phyloP scores from a whole-genome alignment of 2,797 vertebrate genomes.

The Prunella strophiata region DNA sequence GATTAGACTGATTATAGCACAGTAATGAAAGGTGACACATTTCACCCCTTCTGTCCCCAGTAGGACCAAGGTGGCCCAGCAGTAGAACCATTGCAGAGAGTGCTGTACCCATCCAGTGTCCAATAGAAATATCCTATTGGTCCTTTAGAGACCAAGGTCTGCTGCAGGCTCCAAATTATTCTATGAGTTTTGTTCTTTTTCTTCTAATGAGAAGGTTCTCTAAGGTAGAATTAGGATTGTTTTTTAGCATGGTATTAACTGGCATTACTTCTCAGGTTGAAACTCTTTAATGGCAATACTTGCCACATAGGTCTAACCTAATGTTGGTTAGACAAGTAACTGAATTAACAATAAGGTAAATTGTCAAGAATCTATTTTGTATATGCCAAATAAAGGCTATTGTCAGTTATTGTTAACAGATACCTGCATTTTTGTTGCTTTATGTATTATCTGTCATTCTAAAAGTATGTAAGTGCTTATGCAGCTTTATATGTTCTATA shows the following conservation, averaged over 20 bases:
- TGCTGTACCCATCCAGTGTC: neutral
- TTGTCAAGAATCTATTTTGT: neutral
- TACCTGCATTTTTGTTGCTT: neutral
- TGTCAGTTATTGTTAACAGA: neutral
- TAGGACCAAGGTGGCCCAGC: neutral
- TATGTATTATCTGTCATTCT: neutral
- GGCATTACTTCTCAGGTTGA: neutral
- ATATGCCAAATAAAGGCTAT: neutral
- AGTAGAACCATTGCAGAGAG: neutral
- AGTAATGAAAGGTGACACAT: neutral
- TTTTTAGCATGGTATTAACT: neutral
- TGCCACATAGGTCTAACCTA: rapidly evolving
- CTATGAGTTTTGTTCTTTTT: neutral
- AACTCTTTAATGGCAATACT: neutral
- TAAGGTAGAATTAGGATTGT: neutral
- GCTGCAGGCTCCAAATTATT: neutral
- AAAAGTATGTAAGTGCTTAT: neutral
- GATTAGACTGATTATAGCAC: neutral
- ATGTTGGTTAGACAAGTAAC: neutral
- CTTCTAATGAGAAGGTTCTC: neutral
- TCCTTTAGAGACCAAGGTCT: neutral
- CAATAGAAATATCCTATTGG: rapidly evolving
- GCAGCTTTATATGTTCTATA: neutral
- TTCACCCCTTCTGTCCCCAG: neutral
- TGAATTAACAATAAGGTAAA: neutral